phyloP scores from a whole-genome alignment of 1,140 invertebrate genomes.

The Apis cerana region DNA sequence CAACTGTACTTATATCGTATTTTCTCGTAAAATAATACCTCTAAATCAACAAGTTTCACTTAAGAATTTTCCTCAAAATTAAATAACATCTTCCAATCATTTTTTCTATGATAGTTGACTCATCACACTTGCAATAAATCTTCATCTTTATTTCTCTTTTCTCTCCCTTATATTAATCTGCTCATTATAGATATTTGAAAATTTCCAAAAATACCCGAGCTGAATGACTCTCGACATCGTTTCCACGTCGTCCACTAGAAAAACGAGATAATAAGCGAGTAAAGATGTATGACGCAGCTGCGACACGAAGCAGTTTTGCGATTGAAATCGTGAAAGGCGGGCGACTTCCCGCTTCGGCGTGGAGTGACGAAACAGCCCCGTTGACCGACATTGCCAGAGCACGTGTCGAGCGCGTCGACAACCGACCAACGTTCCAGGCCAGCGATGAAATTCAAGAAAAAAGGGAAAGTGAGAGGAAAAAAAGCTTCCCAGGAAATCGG shows the following conservation, averaged over 20 bases:
- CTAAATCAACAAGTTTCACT: background rate
- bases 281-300: slow-evolving; percentile 7
- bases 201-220: background rate
- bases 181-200: background rate
- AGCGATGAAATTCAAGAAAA: background rate
- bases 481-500: background rate
- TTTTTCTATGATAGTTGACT: slow-evolving; percentile 2
- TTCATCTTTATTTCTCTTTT: background rate
- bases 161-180: background rate
- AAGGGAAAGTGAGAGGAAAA: background rate
- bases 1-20: background rate
- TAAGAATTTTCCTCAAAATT: background rate
- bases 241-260: background rate
- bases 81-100: background rate
- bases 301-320: slow-evolving; percentile 1
- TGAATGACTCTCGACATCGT: slow-evolving; percentile 5
- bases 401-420: slow-evolving; percentile 25
- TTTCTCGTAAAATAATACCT: background rate
- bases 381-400: slow-evolving; percentile 36
- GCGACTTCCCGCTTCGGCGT: background rate
- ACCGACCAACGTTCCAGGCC: background rate
- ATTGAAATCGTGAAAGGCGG: background rate
- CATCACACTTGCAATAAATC: background rate
- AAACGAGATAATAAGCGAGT: background rate
- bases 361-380: slow-evolving; percentile 13